Percentiles rank a stretch among this genome's conserved stretches.
These are phyloP conservation scores for Dynastes tityus DNA, from an alignment of 2,888 invertebrate genomes.

Conservation along the genomic window DNA sequence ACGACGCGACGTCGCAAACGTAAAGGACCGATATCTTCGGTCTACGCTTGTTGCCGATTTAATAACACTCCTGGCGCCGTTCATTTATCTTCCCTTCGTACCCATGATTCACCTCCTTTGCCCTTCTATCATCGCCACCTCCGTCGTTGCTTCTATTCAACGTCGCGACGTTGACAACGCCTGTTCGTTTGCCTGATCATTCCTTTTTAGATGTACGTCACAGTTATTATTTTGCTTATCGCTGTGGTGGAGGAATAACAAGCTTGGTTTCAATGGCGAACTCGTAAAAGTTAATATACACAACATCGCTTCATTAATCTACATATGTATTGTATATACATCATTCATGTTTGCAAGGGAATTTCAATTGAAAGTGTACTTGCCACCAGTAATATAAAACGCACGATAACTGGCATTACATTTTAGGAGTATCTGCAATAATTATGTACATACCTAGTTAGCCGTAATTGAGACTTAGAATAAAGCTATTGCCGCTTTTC, in stretches of 20 bases:
- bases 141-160: slow-evolving; percentile 9
- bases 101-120: slow-evolving; percentile 24
- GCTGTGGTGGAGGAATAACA: background rate
- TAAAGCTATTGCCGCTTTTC: no score
- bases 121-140: slow-evolving; percentile 8
- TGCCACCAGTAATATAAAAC: no score
- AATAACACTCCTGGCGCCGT: slow-evolving; percentile 56
- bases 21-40: slow-evolving; percentile 39
- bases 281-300: slow-evolving; percentile 32
- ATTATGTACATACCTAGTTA: no score
- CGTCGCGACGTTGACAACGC: background rate
- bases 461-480: no score
- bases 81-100: slow-evolving; percentile 59
- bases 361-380: background rate
- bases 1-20: slow-evolving; percentile 42
- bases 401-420: no score
- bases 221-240: slow-evolving; percentile 33
- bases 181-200: background rate
- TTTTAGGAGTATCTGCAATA: no score
- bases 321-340: background rate
- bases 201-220: slow-evolving; percentile 25
- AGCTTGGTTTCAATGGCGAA: slow-evolving; percentile 16
- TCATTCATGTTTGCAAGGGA: background rate
- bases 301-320: slow-evolving; percentile 29
- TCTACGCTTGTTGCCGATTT: slow-evolving; percentile 58